Evolutionary conservation across 2,113 vertebrate species (phyloP).

Genomic region (Castor canadensis): DNA sequence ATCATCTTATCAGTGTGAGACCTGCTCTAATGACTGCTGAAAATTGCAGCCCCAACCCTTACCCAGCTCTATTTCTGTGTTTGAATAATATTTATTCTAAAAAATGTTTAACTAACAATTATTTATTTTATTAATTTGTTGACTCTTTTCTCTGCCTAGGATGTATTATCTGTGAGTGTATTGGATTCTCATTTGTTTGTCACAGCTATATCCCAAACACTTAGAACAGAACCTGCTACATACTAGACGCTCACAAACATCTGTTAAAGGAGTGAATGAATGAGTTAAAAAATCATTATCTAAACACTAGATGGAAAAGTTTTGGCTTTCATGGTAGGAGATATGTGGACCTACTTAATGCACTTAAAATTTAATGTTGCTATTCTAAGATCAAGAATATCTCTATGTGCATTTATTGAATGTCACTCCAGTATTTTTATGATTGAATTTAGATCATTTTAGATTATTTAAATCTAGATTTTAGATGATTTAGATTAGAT

Average conservation of each 20-base stretch:
- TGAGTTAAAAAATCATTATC: neutral
- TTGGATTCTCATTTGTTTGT: neutral
- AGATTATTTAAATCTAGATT: too few relatives aligned
- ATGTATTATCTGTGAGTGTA: neutral
- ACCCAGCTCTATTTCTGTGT: neutral
- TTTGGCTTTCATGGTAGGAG: neutral
- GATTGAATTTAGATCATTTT: neutral
- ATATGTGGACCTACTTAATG: neutral
- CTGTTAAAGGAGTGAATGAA: neutral
- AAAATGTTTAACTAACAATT: neutral
- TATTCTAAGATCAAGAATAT: neutral
- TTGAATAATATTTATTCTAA: neutral
- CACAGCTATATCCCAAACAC: neutral
- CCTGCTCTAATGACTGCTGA: neutral
- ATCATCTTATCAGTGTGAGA: neutral
- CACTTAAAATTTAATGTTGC: neutral
- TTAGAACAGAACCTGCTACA: neutral
- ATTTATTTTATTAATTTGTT: neutral
- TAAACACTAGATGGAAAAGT: neutral
- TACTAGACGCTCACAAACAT: neutral
- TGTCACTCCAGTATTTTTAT: neutral
- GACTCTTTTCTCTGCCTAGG: neutral
- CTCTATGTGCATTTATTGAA: neutral
- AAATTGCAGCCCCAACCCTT: accelerated
- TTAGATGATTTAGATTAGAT: neutral